phyloP scores from a whole-genome alignment of 2,888 invertebrate genomes.

The Tetragonula carbonaria region DNA sequence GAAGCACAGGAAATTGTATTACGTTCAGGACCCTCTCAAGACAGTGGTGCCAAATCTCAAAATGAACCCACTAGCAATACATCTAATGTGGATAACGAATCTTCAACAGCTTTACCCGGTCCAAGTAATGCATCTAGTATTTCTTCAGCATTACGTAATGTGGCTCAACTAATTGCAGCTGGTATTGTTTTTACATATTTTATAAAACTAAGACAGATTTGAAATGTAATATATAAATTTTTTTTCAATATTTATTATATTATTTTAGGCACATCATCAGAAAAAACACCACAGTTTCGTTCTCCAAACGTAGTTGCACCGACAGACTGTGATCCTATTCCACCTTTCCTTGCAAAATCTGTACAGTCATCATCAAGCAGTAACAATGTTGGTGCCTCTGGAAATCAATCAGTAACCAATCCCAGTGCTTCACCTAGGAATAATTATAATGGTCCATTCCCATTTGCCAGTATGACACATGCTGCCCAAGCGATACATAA shows the following conservation, averaged over 20 bases:
- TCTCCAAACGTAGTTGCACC: slow-evolving; percentile 96
- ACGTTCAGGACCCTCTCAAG: slow-evolving; percentile 85
- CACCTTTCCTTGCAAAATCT: slow-evolving; percentile 80
- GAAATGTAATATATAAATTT: neutral
- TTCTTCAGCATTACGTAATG: slow-evolving; percentile 80
- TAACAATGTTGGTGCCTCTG: slow-evolving; percentile 71
- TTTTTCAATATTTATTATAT: slow-evolving; percentile 5
- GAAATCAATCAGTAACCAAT: slow-evolving; percentile 78
- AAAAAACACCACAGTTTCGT: slow-evolving; percentile 86
- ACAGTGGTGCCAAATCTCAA: slow-evolving; percentile 79
- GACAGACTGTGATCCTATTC: slow-evolving; percentile 89
- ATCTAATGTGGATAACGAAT: slow-evolving; percentile 75
- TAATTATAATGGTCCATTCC: slow-evolving; percentile 88
- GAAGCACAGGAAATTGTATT: slow-evolving; percentile 90
- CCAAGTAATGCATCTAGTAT: slow-evolving; percentile 81
- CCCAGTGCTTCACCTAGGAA: slow-evolving; percentile 81
- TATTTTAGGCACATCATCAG: slow-evolving; percentile 77
- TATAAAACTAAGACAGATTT: neutral
- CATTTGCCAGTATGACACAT: slow-evolving; percentile 96
- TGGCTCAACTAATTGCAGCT: slow-evolving; percentile 82
- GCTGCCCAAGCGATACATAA: slow-evolving; percentile 93
- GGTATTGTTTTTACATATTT: slow-evolving; percentile 68
- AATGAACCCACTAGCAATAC: slow-evolving; percentile 75
- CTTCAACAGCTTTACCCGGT: slow-evolving; percentile 79
- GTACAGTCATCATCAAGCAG: slow-evolving; percentile 75